Evolutionary conservation across 2,797 vertebrate species (phyloP), one percentile per base, ranked within the genome.

Genomic region (Anomalospiza imberbis): DNA sequence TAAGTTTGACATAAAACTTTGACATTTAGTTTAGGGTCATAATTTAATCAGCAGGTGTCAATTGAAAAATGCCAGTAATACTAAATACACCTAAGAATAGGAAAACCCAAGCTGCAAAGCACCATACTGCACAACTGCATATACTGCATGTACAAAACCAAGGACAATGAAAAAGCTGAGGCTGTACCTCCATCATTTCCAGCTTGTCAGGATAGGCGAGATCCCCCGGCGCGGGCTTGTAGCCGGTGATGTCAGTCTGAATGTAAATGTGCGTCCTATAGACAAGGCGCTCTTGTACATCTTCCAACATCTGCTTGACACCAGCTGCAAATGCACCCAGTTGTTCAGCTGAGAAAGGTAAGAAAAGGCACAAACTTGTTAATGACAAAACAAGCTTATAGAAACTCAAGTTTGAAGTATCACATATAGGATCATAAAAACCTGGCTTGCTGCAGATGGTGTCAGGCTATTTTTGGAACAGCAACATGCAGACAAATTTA

Each of bases 221-320:
- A 84, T 99, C 99, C 1, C 99, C 99, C 0, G 99, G 98, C 9
- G 99, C 99, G 15, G 99, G 99, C 84, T 99, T 99, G 95, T 99
- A 99, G 82, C 99, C 99, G 0, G 80, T 97, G 95, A 99, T 99
- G 96, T 99, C 99, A 1, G 98, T 99, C 97, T 99, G 99, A 93
- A 99, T 99, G 97, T 99, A 99, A 97, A 99, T 99, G 87, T 99
- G 99, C 0, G 99, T 99, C 95, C 99, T 98, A 86, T 99, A 99
- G 68, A 99, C 99, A 26, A 99, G 98, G 29, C 99, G 98, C 94
- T 99, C 99, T 86, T 99, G 99, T 4, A 99, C 99, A 32, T 99
- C 99, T 97, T 99, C 99, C 96, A 99, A 88, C 99, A 99, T 99
- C 98, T 99, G 99, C 97, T 99, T 99, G 91, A 99, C 99, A 31